Conservation (phyloP, 2,888 invertebrate genomes). For the Aphidius colemani region DNA sequence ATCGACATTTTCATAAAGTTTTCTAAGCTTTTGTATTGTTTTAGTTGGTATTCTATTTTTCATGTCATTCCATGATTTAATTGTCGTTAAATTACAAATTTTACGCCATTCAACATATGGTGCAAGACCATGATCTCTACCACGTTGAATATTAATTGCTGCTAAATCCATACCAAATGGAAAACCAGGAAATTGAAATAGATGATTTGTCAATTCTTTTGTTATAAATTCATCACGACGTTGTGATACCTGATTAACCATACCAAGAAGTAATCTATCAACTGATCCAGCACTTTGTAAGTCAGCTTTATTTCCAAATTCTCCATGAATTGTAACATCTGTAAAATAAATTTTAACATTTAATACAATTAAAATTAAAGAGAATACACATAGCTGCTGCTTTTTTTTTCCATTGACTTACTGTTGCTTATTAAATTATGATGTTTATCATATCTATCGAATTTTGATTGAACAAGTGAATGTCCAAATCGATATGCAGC, state of each 20-base stretch:
- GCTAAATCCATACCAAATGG: conserved; percentile 85
- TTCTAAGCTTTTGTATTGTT: conserved; percentile 67
- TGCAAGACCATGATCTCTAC: conserved; percentile 84
- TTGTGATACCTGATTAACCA: conserved; percentile 78
- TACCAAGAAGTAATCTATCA: conserved; percentile 77
- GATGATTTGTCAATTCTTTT: conserved; percentile 79
- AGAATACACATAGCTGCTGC: not conserved
- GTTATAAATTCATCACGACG: conserved; percentile 82
- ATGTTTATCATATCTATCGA: conserved; percentile 73
- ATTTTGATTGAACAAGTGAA: conserved; percentile 80
- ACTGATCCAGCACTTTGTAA: conserved; percentile 80
- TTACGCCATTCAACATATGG: conserved; percentile 80
- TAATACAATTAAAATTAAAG: not conserved
- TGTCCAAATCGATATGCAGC: conserved; percentile 88
- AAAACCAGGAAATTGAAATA: conserved; percentile 75
- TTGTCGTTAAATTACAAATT: conserved; percentile 74
- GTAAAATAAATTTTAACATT: conserved; percentile 34
- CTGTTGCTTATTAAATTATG: conserved; percentile 74
- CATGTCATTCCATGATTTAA: conserved; percentile 74
- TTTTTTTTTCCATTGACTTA: conserved; percentile 61
- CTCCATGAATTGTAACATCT: conserved; percentile 83
- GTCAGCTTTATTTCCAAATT: conserved; percentile 67
- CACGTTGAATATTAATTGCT: conserved; percentile 85
- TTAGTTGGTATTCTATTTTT: conserved; percentile 71
- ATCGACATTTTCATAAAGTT: conserved; percentile 68